phyloP scores from a whole-genome alignment of 1,140 invertebrate species.

The Meteorus sp. region DNA sequence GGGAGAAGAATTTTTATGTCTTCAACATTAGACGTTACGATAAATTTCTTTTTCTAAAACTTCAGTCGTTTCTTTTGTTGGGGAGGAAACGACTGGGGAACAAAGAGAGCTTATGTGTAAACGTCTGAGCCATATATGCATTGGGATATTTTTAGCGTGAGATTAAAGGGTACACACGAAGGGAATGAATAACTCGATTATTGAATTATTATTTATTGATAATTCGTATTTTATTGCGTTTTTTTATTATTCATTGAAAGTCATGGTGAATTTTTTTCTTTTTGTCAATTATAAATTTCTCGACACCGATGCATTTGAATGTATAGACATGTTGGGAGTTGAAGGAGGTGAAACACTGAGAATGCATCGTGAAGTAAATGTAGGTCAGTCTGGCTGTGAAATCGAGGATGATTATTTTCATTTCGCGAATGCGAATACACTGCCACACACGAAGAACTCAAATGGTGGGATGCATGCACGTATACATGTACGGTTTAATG shows the following conservation, averaged over 20 bases:
- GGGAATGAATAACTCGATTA: too few relatives aligned
- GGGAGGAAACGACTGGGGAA: slow-evolving; percentile 13
- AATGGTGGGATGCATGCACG: background rate
- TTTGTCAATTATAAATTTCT: too few relatives aligned
- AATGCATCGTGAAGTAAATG: slow-evolving; percentile 8
- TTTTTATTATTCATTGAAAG: too few relatives aligned
- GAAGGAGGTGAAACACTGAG: too few relatives aligned
- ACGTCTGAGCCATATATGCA: background rate
- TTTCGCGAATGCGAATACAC: slow-evolving; percentile 10
- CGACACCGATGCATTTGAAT: too few relatives aligned
- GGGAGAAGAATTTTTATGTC: too few relatives aligned
- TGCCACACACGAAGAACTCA: too few relatives aligned
- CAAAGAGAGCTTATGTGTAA: slow-evolving; percentile 12
- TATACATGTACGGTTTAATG: background rate
- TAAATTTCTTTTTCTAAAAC: slow-evolving; percentile 2
- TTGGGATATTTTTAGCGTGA: background rate
- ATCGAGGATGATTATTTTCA: slow-evolving; percentile 27
- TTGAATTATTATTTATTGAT: too few relatives aligned
- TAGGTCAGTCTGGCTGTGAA: slow-evolving; percentile 22
- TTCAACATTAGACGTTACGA: background rate
- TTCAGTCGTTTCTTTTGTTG: slow-evolving; percentile 19
- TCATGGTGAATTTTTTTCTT: too few relatives aligned
- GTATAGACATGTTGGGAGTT: too few relatives aligned
- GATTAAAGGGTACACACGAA: background rate
- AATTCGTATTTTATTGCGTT: too few relatives aligned